phyloP scores from a whole-genome alignment of 1,140 invertebrate species.

The Spodoptera litura region DNA sequence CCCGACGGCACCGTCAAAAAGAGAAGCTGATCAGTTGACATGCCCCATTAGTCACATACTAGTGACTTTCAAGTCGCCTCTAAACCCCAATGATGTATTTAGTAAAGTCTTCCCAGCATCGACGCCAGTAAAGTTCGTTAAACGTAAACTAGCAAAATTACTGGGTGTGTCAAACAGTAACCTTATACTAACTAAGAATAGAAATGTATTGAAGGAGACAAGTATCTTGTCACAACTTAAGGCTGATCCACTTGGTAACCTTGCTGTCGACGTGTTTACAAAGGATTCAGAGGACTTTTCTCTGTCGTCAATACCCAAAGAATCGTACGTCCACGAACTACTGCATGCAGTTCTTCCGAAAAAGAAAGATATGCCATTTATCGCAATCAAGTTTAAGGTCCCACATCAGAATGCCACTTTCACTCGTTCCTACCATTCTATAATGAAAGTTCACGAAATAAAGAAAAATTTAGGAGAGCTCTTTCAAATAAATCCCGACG shows the following conservation, averaged over 20 bases:
- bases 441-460: constrained; percentile 78
- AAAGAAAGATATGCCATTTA: constrained; percentile 76
- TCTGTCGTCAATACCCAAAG: constrained; percentile 75
- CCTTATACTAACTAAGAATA: constrained; percentile 75
- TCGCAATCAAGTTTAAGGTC: constrained; percentile 82
- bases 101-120: constrained; percentile 80
- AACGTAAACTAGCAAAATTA: constrained; percentile 79
- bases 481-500: constrained; percentile 72
- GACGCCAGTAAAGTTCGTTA: constrained; percentile 78
- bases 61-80: constrained; percentile 75
- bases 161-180: constrained; percentile 74
- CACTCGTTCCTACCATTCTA: constrained; percentile 81
- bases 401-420: constrained; percentile 78
- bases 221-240: constrained; percentile 75
- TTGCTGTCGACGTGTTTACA: constrained; percentile 77
- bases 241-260: constrained; percentile 69
- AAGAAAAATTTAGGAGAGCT: constrained; percentile 81
- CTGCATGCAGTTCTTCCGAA: constrained; percentile 74
- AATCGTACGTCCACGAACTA: constrained; percentile 76
- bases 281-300: constrained; percentile 74
- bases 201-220: constrained; percentile 78
- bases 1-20: constrained; percentile 71
- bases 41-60: constrained; percentile 76
- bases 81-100: constrained; percentile 74
- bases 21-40: constrained; percentile 73